Conservation (phyloP, 1,140 invertebrate species). For the Hyphantria cunea region DNA sequence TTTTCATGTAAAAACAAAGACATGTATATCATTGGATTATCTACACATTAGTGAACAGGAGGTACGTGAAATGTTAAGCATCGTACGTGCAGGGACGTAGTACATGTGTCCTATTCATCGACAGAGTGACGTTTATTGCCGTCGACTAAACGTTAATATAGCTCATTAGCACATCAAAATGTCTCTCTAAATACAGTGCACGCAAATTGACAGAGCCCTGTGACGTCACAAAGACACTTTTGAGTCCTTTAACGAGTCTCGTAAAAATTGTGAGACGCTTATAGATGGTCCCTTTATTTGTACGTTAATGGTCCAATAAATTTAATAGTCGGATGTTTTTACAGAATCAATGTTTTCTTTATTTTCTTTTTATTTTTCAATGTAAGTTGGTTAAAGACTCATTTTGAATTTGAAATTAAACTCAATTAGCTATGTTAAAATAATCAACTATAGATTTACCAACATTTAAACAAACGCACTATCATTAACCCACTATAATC, state of each 20-base stretch:
- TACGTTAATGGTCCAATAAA: not conserved
- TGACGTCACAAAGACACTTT: constrained; percentile 15
- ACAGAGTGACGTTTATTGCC: constrained; percentile 31
- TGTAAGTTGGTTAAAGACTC: too few species aligned
- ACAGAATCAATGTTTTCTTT: not conserved
- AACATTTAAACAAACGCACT: too few species aligned
- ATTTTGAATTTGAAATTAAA: too few species aligned
- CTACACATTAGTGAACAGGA: not conserved
- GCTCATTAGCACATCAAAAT: constrained; percentile 36
- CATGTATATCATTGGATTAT: not conserved
- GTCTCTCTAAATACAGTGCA: constrained; percentile 7
- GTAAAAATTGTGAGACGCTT: constrained; percentile 15
- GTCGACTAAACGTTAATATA: constrained; percentile 29
- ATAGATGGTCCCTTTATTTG: not conserved
- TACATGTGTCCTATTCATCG: not conserved
- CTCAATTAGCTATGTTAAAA: too few species aligned
- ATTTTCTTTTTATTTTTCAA: not conserved
- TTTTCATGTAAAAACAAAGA: too few species aligned
- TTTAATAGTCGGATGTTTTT: not conserved
- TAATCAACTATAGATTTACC: too few species aligned
- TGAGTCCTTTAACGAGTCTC: constrained; percentile 20
- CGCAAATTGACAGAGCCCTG: constrained; percentile 17
- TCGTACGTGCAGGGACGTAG: not conserved
- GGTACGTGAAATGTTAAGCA: not conserved
- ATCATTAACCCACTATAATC: too few species aligned